These are phyloP conservation scores for Hoplodrina blanda DNA, from an alignment of 2,888 invertebrate genomes.

Conservation along the genomic window DNA sequence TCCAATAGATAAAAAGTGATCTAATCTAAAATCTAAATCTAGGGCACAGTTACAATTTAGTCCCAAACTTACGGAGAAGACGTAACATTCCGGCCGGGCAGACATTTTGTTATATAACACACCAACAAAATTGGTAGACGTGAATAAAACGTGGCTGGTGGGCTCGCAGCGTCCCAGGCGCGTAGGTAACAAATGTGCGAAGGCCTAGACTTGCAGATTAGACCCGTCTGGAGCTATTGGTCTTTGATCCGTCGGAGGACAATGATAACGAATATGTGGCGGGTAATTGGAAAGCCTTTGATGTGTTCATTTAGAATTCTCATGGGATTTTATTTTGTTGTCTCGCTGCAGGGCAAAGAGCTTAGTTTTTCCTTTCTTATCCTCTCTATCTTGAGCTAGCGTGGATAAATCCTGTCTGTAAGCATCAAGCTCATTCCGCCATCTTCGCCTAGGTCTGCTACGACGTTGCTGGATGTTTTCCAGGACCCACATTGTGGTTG, in stretches of 20 bases:
- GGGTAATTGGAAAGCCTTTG: not conserved
- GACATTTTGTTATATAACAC: conserved; percentile 53
- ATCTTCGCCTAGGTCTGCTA: too few species aligned
- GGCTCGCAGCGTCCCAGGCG: conserved; percentile 1
- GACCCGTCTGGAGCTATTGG: not conserved
- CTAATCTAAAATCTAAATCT: not conserved
- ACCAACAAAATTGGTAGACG: conserved; percentile 41
- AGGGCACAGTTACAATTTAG: conserved; percentile 17
- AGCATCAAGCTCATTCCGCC: too few species aligned
- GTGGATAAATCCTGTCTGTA: too few species aligned
- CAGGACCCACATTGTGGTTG: too few species aligned
- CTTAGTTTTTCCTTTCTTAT: too few species aligned
- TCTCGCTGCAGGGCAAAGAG: too few species aligned
- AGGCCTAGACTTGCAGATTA: not conserved
- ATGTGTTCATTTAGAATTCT: not conserved
- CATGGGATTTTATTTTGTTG: too few species aligned
- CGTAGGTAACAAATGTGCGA: not conserved
- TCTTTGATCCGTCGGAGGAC: not conserved
- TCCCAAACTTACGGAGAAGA: not conserved
- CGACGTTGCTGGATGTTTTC: too few species aligned
- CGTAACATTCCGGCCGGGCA: conserved; percentile 17
- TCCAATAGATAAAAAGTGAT: not conserved
- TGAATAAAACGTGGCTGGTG: conserved; percentile 40
- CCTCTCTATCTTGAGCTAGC: too few species aligned
- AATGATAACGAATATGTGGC: not conserved